Conservation (phyloP, 2,113 vertebrate genomes). For the Pteronura brasiliensis region DNA sequence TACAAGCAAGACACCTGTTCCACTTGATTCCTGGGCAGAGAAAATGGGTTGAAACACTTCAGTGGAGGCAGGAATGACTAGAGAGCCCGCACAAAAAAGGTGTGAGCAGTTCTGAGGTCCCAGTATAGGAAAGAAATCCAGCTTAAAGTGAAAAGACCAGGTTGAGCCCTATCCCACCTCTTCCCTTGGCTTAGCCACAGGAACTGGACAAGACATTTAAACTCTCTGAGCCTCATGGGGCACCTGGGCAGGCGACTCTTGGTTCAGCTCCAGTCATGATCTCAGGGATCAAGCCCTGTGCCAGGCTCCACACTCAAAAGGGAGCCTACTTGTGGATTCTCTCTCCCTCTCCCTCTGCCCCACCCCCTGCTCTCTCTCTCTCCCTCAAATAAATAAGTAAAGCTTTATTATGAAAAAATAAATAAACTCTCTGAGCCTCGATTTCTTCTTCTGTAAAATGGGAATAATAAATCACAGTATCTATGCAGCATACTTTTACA, state of each 20-base stretch:
- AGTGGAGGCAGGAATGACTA: not conserved
- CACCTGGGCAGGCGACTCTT: not conserved
- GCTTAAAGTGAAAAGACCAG: not conserved
- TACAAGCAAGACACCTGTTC: not conserved
- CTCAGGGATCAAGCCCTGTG: not conserved
- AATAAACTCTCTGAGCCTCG: not conserved
- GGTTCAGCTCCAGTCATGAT: not conserved
- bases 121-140: not conserved
- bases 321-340: not conserved
- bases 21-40: not conserved
- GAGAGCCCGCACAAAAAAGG: not conserved
- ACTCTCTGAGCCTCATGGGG: not conserved
- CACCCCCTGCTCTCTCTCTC: not conserved
- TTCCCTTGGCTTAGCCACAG: not conserved
- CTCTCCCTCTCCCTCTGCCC: not conserved
- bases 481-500: not conserved
- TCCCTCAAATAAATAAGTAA: not conserved
- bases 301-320: not conserved
- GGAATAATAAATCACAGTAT: not conserved
- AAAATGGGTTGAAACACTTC: not conserved
- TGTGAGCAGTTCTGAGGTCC: not conserved
- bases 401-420: not conserved
- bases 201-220: not conserved
- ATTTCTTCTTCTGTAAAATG: not conserved
- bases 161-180: not conserved